These are phyloP conservation scores for Drosophila pseudotakahashii DNA, from an alignment of 2,888 invertebrate species.

Conservation along the genomic window DNA sequence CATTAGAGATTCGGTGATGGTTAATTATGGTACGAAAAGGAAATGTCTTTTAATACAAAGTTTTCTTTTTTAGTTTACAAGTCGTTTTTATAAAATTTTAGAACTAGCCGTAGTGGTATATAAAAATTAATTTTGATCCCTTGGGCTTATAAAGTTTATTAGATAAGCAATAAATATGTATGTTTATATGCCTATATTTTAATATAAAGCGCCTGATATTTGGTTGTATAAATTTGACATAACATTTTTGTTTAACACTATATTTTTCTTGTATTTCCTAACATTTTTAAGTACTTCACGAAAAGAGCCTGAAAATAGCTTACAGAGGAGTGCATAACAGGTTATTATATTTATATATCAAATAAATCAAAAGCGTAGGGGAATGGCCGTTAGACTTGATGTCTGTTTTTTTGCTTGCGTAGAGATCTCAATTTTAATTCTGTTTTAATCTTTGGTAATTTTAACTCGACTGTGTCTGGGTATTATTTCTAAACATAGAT, in stretches of 20 bases:
- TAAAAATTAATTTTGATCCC: constrained; percentile 53
- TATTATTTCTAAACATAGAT: constrained; percentile 1
- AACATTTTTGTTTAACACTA: constrained; percentile 2
- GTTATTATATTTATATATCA: constrained; percentile 1
- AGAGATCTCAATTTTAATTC: constrained; percentile 21
- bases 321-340: constrained; percentile 20
- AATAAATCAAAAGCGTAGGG: constrained; percentile 35
- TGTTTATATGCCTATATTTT: constrained; percentile 1
- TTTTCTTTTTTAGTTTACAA: constrained; percentile 6
- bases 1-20: background rate
- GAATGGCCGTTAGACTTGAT: constrained; percentile 28
- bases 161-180: constrained; percentile 15
- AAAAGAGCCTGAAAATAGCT: constrained; percentile 13
- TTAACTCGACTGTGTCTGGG: background rate
- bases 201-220: constrained; percentile 6
- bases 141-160: constrained; percentile 12
- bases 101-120: constrained; percentile 20
- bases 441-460: constrained; percentile 1
- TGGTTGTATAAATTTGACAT: background rate
- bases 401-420: constrained; percentile 26
- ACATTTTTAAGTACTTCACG: background rate
- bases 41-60: constrained; percentile 18
- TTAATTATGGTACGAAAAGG: background rate
- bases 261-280: background rate
- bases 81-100: constrained; percentile 15